Evolutionary conservation across 2,113 vertebrate species (phyloP).

Genomic region (Gavialis gangeticus): DNA sequence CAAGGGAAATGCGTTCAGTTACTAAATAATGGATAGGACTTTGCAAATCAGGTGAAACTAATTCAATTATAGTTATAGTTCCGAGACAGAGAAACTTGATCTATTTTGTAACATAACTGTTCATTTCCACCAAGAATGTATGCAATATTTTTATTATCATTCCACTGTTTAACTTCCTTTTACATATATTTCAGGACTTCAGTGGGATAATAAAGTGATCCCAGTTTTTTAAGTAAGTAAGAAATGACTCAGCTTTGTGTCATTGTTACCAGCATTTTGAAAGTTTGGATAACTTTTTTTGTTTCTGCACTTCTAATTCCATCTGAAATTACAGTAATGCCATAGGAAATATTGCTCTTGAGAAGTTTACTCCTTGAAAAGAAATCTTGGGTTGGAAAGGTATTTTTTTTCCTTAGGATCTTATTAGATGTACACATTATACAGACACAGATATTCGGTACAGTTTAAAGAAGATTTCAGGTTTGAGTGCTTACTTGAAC

Average conservation of each 20-base stretch:
- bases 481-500: neutral
- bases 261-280: neutral
- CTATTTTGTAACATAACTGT: neutral
- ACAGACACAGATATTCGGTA: neutral
- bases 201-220: neutral
- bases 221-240: neutral
- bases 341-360: neutral
- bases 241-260: neutral
- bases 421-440: neutral
- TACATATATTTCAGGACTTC: neutral
- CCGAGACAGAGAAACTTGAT: neutral
- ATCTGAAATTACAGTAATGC: neutral
- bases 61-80: neutral
- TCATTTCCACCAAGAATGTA: neutral
- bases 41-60: neutral
- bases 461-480: neutral
- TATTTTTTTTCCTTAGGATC: neutral
- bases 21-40: neutral
- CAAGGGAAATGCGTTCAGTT: neutral
- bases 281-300: neutral
- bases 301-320: neutral
- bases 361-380: neutral
- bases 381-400: neutral
- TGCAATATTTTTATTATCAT: neutral
- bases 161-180: constrained; percentile 5